phyloP scores from a whole-genome alignment of 2,888 invertebrate genomes.

The Clistopyga incitator region DNA sequence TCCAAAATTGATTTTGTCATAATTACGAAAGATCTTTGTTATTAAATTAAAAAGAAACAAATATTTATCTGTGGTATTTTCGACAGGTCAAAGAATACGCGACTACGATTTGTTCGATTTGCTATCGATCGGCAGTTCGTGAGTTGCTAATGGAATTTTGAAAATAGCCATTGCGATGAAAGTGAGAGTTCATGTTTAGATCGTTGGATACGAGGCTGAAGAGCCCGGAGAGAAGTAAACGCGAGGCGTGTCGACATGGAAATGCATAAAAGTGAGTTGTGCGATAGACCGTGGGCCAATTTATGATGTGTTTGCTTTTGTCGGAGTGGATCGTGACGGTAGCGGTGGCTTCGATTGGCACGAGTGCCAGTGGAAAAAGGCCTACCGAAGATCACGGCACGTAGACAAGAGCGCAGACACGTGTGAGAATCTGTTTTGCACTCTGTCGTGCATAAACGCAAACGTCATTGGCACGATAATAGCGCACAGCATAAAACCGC shows the following conservation, averaged over 20 bases:
- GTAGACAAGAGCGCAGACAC: slow-evolving; percentile 52
- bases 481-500: neutral
- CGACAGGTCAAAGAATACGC: neutral
- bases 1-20: too few species aligned
- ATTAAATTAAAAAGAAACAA: too few species aligned
- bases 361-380: neutral
- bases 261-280: neutral
- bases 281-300: slow-evolving; percentile 27
- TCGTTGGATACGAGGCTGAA: slow-evolving; percentile 6
- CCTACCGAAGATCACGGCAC: slow-evolving; percentile 25
- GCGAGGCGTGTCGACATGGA: slow-evolving; percentile 12
- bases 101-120: neutral
- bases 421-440: slow-evolving; percentile 62
- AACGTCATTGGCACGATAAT: slow-evolving; percentile 27
- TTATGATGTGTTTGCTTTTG: slow-evolving; percentile 44
- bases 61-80: too few species aligned
- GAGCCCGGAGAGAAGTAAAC: neutral
- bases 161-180: neutral
- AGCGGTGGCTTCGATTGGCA: neutral
- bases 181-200: slow-evolving; percentile 11
- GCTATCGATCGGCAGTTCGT: slow-evolving; percentile 13
- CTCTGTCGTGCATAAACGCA: slow-evolving; percentile 39
- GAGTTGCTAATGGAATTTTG: slow-evolving; percentile 22
- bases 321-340: slow-evolving; percentile 52
- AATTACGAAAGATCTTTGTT: too few species aligned